phyloP scores from a whole-genome alignment of 2,113 vertebrate species.

The Austrofundulus limnaeus region DNA sequence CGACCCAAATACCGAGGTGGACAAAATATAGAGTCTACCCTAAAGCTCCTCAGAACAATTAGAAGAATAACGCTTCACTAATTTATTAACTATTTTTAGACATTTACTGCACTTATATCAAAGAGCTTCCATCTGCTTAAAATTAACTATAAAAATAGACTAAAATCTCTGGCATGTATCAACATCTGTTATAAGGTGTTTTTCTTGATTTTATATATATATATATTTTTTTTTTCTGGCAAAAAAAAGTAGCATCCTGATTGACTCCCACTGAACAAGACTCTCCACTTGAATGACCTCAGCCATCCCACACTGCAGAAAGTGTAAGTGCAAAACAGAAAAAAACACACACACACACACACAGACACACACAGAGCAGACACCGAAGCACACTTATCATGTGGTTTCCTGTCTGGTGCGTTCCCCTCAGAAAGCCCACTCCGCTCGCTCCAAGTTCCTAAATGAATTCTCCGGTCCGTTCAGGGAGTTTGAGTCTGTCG shows the following conservation, averaged over 20 bases:
- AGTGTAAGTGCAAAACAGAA: conserved; percentile 70
- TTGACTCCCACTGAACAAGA: conserved; percentile 47
- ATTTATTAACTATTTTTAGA: conserved; percentile 8
- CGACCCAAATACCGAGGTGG: background rate
- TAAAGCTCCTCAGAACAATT: conserved; percentile 21
- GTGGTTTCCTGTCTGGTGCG: conserved; percentile 77
- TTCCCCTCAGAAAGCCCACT: conserved; percentile 62
- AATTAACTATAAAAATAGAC: background rate
- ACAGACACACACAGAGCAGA: conserved; percentile 55
- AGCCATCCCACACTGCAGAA: conserved; percentile 56
- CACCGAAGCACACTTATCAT: conserved; percentile 64
- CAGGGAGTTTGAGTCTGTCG: conserved; percentile 49
- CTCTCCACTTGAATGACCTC: conserved; percentile 70
- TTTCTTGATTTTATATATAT: conserved; percentile 2
- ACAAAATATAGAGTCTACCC: conserved; percentile 26
- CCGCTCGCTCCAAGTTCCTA: conserved; percentile 51
- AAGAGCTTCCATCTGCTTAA: background rate
- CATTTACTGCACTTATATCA: background rate
- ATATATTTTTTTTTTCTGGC: conserved; percentile 41
- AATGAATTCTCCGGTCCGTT: conserved; percentile 76
- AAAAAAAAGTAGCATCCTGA: conserved; percentile 17
- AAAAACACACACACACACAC: conserved; percentile 66
- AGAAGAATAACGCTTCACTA: conserved; percentile 4
- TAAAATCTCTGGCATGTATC: background rate
- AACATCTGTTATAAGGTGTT: conserved; percentile 40